phyloP scores from a whole-genome alignment of 2,888 invertebrate species.

The Noctua fimbriata region DNA sequence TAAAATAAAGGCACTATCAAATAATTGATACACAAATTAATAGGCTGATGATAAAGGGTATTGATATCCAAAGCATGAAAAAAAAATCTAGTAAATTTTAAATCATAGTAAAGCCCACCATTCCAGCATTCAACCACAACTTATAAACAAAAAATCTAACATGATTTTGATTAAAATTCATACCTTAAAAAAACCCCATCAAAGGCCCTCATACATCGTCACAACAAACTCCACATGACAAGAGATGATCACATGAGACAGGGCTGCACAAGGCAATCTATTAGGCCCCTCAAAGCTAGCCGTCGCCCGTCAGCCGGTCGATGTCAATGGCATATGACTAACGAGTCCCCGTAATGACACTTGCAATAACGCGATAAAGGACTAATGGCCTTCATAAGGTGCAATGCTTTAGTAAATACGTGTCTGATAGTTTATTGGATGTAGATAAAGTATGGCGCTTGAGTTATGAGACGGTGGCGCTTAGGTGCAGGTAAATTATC shows the following conservation, averaged over 20 bases:
- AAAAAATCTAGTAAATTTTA: background rate
- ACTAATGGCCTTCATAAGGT: constrained; percentile 59
- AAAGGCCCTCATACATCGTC: background rate
- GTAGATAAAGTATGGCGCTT: constrained; percentile 37
- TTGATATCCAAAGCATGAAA: too few species aligned
- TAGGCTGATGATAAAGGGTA: background rate
- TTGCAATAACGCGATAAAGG: constrained; percentile 65
- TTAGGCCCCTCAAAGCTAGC: constrained; percentile 62
- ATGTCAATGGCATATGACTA: constrained; percentile 66
- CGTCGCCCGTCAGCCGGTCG: constrained; percentile 65
- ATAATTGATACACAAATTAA: too few species aligned
- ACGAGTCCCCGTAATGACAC: constrained; percentile 69
- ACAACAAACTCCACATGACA: constrained; percentile 15
- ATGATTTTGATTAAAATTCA: background rate
- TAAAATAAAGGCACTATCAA: too few species aligned
- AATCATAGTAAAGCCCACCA: background rate
- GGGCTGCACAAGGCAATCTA: constrained; percentile 56
- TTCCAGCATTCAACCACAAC: background rate
- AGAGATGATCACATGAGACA: constrained; percentile 45
- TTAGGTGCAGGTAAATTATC: background rate
- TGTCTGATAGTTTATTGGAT: constrained; percentile 39
- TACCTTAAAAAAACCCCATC: constrained; percentile 10
- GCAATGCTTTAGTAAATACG: constrained; percentile 56
- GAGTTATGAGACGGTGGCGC: constrained; percentile 24
- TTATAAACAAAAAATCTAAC: background rate